Conservation (phyloP, 1,140 invertebrate species). For the Macrobrachium nipponense region DNA sequence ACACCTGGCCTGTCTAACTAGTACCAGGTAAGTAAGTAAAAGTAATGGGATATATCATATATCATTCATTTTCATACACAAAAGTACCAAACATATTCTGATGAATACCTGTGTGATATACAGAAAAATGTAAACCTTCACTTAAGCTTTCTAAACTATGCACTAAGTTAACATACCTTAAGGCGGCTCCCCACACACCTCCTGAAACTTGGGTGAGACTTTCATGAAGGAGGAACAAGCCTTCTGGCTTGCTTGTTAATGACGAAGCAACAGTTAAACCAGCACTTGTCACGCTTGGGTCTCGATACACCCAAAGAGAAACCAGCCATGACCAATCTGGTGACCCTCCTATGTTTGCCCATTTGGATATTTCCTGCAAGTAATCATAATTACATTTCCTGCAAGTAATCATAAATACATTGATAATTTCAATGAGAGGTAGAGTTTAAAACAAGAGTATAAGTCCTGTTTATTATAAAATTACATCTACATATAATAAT, state of each 20-base stretch:
- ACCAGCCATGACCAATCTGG: constrained; percentile 34
- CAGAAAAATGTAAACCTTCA: background rate
- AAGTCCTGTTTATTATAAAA: background rate
- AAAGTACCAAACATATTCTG: background rate
- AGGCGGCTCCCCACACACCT: constrained; percentile 46
- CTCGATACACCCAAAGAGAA: constrained; percentile 49
- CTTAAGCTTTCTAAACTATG: background rate
- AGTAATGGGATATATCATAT: too few species aligned
- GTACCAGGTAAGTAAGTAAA: too few species aligned
- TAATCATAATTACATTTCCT: too few species aligned
- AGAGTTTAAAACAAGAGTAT: background rate
- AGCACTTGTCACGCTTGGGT: constrained; percentile 22
- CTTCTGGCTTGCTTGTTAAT: constrained; percentile 4
- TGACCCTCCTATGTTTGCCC: background rate
- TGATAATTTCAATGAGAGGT: background rate
- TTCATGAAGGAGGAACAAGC: constrained; percentile 4
- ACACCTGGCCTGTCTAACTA: too few species aligned
- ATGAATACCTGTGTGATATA: constrained; percentile 17
- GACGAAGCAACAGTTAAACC: constrained; percentile 35
- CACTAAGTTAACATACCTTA: constrained; percentile 32
- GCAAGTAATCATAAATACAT: background rate
- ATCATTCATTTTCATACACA: too few species aligned
- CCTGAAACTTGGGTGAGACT: constrained; percentile 44
- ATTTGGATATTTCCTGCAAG: background rate
- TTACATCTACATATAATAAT: too few species aligned